Percentiles rank a stretch among this genome's conserved stretches.
These are phyloP conservation scores for Chiloscyllium plagiosum DNA, from an alignment of 2,113 vertebrate genomes.

Conservation along the genomic window DNA sequence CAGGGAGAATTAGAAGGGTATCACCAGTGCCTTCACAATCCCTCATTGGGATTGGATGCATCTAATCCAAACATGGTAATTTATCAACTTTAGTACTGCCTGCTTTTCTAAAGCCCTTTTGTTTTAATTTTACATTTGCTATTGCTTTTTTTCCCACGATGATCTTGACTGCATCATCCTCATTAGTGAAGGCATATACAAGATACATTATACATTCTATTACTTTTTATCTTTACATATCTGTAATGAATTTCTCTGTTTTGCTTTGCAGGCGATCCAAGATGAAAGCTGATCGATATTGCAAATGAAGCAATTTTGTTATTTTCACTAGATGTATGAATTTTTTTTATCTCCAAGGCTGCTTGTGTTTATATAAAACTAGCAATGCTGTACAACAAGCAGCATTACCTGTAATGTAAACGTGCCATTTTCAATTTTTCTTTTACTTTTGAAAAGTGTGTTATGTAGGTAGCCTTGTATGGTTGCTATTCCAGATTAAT, in stretches of 20 bases:
- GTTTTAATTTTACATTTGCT: not conserved
- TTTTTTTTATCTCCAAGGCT: not conserved
- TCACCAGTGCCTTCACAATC: no score
- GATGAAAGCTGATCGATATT: slow-evolving; percentile 95
- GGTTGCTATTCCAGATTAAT: not conserved
- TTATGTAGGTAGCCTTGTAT: not conserved
- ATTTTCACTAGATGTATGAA: slow-evolving; percentile 13
- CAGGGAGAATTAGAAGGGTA: no score
- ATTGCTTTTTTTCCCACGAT: not conserved
- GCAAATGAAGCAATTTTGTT: slow-evolving; percentile 67
- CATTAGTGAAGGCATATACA: no score
- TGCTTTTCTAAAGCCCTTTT: no score
- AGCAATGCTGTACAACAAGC: not conserved
- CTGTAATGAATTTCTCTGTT: slow-evolving; percentile 31
- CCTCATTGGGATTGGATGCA: no score
- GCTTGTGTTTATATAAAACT: not conserved
- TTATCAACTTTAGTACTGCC: no score
- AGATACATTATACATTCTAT: not conserved
- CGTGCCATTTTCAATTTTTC: not conserved
- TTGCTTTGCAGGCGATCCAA: slow-evolving; percentile 77
- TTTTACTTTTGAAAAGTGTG: not conserved
- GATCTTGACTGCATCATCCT: not conserved
- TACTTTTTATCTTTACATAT: not conserved
- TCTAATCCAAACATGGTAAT: no score
- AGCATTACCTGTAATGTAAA: not conserved